Base-by-base conservation (phyloP, 2,113 vertebrate genomes). In the Ptychochromis oligacanthus region DNA sequence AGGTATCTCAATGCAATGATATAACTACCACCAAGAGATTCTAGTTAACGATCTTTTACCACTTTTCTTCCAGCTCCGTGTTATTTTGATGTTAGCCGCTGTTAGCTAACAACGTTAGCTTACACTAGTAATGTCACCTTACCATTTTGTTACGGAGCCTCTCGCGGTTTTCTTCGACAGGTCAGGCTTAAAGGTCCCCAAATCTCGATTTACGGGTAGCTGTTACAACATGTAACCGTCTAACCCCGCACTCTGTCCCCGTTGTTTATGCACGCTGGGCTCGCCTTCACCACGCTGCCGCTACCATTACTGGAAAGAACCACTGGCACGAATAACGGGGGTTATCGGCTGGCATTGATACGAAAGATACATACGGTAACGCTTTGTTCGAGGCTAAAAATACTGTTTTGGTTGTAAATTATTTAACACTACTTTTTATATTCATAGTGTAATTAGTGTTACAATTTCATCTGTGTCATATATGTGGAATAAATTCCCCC, bases 101-200 rank as follows among this genome's bases (percentile, higher is more conserved):
- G 36, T 14, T 77, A 79, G 90, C 85, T 85, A 77, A 56, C 18
- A 58, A 17, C 7, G 31, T 76, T 87, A 93, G 79, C 83, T 56
- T 7, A 1, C 9, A 4, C 20, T 31, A 18, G 1, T 52, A 81
- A 36, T 1, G 2, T 28, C 1, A 0, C 3, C 90, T 91, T 80
- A 95, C 95, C 95, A 95, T 95, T 12, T 67, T 91, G 70, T 38
- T 2, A 14, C 11, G 2, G 14, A 12, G 6, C 78, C 1, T 54
- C n/a, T 49, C 24, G 1, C 17, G 11, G 18, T 13, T 56, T 76
- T 6, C 46, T 76, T 6, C 46, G 5, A 52, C 46, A 6, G 13
- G 1, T 26, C 4, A 0, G 3, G 5, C 31, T 1, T 7, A 76
- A 20, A 49, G 12, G 36, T 13, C 4, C 7, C 13, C 7, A 40